Evolutionary conservation across 2,888 invertebrate species (phyloP).

Genomic region (Formica aserva): DNA sequence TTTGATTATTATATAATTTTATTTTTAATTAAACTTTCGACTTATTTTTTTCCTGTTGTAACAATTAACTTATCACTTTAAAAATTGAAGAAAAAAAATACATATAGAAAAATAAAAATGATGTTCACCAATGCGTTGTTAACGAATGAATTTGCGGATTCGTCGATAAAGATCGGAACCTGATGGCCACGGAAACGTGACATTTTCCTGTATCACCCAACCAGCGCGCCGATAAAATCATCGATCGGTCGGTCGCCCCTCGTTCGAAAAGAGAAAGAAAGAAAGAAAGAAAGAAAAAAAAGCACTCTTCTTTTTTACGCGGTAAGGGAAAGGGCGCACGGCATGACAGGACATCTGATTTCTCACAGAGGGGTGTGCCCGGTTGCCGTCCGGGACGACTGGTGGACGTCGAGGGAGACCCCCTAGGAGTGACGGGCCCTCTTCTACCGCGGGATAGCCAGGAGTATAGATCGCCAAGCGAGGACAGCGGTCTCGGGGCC

Average conservation of each 20-base stretch:
- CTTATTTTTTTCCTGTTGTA: neutral
- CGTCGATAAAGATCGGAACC: neutral
- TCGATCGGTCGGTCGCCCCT: constrained; percentile 47
- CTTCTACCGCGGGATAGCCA: constrained; percentile 87
- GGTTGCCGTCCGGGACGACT: constrained; percentile 84
- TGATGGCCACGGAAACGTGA: neutral
- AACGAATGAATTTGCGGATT: neutral
- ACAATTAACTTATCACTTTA: neutral
- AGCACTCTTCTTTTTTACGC: constrained; percentile 33
- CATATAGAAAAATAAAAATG: neutral
- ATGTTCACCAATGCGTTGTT: neutral
- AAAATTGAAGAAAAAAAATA: neutral
- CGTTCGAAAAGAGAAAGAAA: constrained; percentile 36
- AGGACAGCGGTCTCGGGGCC: constrained; percentile 97
- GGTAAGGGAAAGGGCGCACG: constrained; percentile 58
- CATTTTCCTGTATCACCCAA: neutral
- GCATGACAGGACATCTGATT: constrained; percentile 81
- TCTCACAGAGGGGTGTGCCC: constrained; percentile 83
- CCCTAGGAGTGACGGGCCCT: constrained; percentile 84
- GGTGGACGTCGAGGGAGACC: constrained; percentile 85
- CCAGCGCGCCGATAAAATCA: constrained; percentile 28
- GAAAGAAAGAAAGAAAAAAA: neutral
- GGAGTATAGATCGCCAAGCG: constrained; percentile 94
- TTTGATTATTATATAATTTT: neutral
- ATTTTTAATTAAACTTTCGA: neutral